phyloP scores from a whole-genome alignment of 2,113 vertebrate species.

The Rhegmatorhina hoffmannsi region DNA sequence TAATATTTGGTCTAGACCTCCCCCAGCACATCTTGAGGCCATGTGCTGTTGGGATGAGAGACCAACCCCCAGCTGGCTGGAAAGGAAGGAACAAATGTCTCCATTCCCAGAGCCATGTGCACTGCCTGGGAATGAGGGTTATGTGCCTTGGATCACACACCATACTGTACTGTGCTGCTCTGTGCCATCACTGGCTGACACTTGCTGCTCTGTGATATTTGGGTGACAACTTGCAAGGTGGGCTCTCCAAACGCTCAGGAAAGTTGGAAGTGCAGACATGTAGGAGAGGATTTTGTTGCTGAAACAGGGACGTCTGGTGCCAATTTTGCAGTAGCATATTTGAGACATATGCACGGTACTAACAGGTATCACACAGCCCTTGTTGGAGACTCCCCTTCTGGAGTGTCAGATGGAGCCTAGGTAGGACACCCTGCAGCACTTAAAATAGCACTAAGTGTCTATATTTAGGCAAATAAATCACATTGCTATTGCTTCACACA shows the following conservation, averaged over 20 bases:
- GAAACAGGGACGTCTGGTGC: background rate
- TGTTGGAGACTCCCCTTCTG: background rate
- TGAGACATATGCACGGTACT: background rate
- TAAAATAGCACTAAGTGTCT: conserved; percentile 6
- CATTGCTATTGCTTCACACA: background rate
- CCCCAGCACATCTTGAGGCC: background rate
- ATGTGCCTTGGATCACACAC: background rate
- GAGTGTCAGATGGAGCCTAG: conserved; percentile 22
- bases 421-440: background rate
- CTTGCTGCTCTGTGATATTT: background rate
- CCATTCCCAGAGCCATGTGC: background rate
- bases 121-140: background rate
- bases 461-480: background rate
- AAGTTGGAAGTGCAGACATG: background rate
- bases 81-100: background rate
- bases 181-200: background rate
- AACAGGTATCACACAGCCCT: conserved; percentile 1
- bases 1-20: background rate
- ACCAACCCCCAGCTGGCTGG: accelerated
- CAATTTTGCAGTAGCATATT: background rate
- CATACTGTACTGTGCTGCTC: background rate
- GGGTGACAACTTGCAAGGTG: background rate
- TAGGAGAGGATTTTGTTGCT: conserved; percentile 3
- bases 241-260: background rate
- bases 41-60: background rate